Evolutionary conservation across 2,797 vertebrate species (phyloP), one percentile per base, ranked within the genome.

Genomic region (Calcarius lapponicus): DNA sequence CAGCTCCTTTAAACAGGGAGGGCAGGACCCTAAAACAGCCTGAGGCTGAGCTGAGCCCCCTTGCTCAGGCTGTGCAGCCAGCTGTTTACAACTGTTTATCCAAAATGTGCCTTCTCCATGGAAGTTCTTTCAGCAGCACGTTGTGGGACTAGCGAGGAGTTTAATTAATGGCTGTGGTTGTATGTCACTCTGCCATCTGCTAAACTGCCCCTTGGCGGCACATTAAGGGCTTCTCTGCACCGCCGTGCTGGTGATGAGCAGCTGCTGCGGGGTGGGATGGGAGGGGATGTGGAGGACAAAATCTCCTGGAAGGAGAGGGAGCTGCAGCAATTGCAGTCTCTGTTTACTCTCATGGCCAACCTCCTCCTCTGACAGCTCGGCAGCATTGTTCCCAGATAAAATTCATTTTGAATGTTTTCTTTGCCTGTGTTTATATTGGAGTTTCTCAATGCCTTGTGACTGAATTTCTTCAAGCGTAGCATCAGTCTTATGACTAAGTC

Each of bases 121-220:
- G 90, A 96, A 88, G 78, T 88, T 74, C 95, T 94, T 87, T 92
- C 31, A 43, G 91, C 91, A 45, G 79, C 10, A 34, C 71, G 32
- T 54, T 85, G 57, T 18, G 92, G 95, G 97, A 94, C 88, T 95
- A 65, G 91, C 40, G 80, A 90, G 94, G 96, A 93, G 91, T 96
- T 90, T 97, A 96, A 97, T 97, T 96, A 97, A 96, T 94, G 97
- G 29, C 95, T 87, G 96, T 96, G 96, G 96, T 85, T 96, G 97
- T 97, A n/a, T 97, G 97, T 97, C 96, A 93, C 91, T 75, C 32
- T 97, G 94, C 97, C 98, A 97, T 97, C 97, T 97, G 97, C 89
- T 95, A 86, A 94, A 90, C 92, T 95, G 96, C 93, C 97, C 97
- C 96, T 91, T 60, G 91, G 97, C 9, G 90, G 95, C 97, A 92